Percentiles rank a stretch among this genome's conserved stretches.
Evolutionary conservation across 35 echinoderm and acorn worm genomes (phyloP).

Genomic region (Apostichopus parvimensis): DNA sequence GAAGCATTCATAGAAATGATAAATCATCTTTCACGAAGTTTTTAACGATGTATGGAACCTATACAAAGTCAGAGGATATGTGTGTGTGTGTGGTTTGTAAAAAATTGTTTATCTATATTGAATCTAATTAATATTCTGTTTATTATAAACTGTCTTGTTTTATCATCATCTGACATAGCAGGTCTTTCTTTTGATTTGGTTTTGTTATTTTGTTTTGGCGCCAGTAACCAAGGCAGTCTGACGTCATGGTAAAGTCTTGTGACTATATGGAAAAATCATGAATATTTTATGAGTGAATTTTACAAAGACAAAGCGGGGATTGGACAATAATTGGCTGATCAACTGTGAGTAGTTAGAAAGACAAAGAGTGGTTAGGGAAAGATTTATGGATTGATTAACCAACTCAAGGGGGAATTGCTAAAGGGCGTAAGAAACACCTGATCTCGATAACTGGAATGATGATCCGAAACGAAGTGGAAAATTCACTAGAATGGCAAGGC

Average conservation of each 20-base stretch:
- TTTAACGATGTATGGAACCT: no score
- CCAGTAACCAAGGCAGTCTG: neutral
- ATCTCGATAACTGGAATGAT: neutral
- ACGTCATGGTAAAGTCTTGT: neutral
- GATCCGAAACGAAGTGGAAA: conserved; percentile 1
- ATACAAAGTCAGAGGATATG: no score
- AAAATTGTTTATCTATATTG: neutral
- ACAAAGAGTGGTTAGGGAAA: neutral
- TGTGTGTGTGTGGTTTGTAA: neutral
- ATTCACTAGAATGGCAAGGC: neutral
- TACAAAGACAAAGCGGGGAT: neutral
- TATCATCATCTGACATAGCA: neutral
- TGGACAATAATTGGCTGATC: neutral
- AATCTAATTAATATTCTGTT: conserved; percentile 3
- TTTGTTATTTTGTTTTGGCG: neutral
- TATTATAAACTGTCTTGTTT: conserved; percentile 7
- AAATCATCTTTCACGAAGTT: no score
- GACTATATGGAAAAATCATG: neutral
- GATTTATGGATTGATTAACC: neutral
- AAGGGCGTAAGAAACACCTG: conserved; percentile 20
- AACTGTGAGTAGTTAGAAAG: neutral
- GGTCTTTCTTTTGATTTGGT: neutral
- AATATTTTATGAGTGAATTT: conserved; percentile 12
- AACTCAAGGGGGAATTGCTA: neutral
- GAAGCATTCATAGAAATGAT: no score